A percentile compares a stretch with the other conserved stretches of the same genome.
These are phyloP conservation scores for Octodonta nipae DNA, from an alignment of 2,888 invertebrate genomes.

Conservation along the genomic window DNA sequence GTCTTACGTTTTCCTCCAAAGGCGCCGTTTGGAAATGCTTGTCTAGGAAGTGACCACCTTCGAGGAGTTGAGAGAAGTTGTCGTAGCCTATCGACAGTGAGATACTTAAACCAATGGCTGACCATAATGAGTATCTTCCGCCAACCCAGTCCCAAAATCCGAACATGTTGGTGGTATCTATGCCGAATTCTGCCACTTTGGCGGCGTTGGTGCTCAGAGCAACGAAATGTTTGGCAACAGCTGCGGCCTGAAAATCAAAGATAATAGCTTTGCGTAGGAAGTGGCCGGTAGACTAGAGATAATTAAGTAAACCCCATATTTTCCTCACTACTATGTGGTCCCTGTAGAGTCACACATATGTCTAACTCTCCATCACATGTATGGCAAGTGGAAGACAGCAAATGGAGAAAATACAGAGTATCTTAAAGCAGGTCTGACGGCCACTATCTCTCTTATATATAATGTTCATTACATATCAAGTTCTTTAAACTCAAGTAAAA, in stretches of 20 bases:
- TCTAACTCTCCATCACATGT: too few species aligned
- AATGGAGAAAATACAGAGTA: too few species aligned
- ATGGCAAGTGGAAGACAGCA: too few species aligned
- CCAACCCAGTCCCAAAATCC: constrained; percentile 99
- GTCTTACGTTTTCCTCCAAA: constrained; percentile 75
- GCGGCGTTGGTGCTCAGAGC: constrained; percentile 90
- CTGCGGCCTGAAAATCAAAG: constrained; percentile 51
- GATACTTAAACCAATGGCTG: constrained; percentile 96
- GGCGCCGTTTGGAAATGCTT: constrained; percentile 80
- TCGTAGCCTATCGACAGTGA: constrained; percentile 85
- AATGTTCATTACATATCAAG: too few species aligned
- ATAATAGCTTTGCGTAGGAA: too few species aligned
- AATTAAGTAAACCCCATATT: too few species aligned
- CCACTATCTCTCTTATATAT: too few species aligned
- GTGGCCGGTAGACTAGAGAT: too few species aligned
- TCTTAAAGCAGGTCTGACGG: too few species aligned
- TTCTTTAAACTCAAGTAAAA: too few species aligned
- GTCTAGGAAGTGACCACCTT: constrained; percentile 89
- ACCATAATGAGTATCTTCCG: constrained; percentile 94
- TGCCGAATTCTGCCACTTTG: constrained; percentile 95
- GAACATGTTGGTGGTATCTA: constrained; percentile 95
- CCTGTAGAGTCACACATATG: too few species aligned
- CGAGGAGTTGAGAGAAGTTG: constrained; percentile 81
- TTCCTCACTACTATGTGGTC: too few species aligned
- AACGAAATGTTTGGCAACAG: constrained; percentile 95